A percentile compares a stretch with the other conserved stretches of the same genome.
phyloP scores from a whole-genome alignment of 2,113 vertebrate species.

The Helogale parvula region DNA sequence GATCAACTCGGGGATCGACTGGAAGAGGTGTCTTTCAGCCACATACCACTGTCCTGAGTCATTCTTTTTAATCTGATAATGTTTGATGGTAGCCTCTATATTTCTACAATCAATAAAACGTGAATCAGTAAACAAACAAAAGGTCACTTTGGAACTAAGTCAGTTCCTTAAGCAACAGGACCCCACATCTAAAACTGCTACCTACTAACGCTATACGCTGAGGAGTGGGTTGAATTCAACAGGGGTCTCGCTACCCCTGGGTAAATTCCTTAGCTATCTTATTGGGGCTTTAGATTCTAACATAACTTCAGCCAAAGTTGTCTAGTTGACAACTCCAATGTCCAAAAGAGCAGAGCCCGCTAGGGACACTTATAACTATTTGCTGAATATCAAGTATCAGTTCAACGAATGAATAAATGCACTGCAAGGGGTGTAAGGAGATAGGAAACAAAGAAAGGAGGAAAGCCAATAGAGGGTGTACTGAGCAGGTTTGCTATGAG shows the following conservation, averaged over 20 bases:
- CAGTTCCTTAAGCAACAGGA: not conserved
- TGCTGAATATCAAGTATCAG: not conserved
- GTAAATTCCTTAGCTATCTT: not conserved
- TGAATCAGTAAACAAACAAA: conserved; percentile 43
- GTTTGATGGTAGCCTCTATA: conserved; percentile 83
- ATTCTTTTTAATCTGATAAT: conserved; percentile 92
- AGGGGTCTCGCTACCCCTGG: not conserved
- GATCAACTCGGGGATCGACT: conserved; percentile 89
- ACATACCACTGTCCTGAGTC: conserved; percentile 87
- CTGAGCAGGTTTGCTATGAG: not conserved
- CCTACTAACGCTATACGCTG: too few relatives aligned
- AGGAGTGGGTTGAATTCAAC: not conserved
- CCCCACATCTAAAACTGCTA: not conserved
- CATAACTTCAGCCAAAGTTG: not conserved
- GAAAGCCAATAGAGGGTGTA: not conserved
- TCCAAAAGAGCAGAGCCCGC: not conserved
- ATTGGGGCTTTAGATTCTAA: not conserved
- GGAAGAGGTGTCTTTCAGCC: conserved; percentile 90
- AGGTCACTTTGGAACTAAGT: not conserved
- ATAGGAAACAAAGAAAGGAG: not conserved
- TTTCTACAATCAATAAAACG: conserved; percentile 74
- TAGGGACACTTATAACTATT: not conserved
- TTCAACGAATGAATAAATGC: not conserved
- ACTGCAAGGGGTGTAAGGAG: not conserved
- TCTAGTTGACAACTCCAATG: not conserved